phyloP scores from a whole-genome alignment of 53 echinoderm and acorn worm genomes.

The Paracentrotus lividus region DNA sequence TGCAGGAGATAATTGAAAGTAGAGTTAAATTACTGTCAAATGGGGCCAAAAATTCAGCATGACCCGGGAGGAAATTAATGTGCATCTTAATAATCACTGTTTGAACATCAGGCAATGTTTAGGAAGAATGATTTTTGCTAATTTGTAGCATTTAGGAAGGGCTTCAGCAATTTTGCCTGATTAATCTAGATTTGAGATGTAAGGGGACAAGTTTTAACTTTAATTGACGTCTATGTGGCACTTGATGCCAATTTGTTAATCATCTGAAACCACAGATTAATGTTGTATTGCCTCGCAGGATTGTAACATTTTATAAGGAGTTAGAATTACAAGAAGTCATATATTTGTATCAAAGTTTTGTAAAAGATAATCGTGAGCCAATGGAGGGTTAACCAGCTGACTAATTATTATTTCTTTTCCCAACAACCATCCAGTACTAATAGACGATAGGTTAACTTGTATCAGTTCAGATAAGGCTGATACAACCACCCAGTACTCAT shows the following conservation, averaged over 20 bases:
- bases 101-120: background rate
- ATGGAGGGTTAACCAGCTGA: too few species aligned
- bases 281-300: too few species aligned
- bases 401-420: too few species aligned
- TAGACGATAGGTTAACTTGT: too few species aligned
- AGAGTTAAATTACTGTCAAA: constrained; percentile 16
- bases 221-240: background rate
- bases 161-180: background rate
- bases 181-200: background rate
- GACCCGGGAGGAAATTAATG: background rate
- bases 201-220: background rate
- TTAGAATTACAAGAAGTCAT: too few species aligned
- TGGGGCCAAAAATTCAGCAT: constrained; percentile 14
- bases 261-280: too few species aligned
- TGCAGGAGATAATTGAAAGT: background rate
- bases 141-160: background rate
- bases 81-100: background rate
- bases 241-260: background rate
- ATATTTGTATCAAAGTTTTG: background rate
- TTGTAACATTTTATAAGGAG: background rate
- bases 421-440: too few species aligned
- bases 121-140: background rate
- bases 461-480: too few species aligned
- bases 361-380: too few species aligned
- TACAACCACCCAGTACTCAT: too few species aligned